Evolutionary conservation across 2,113 vertebrate species (phyloP).

Genomic region (Antechinus stuartii): DNA sequence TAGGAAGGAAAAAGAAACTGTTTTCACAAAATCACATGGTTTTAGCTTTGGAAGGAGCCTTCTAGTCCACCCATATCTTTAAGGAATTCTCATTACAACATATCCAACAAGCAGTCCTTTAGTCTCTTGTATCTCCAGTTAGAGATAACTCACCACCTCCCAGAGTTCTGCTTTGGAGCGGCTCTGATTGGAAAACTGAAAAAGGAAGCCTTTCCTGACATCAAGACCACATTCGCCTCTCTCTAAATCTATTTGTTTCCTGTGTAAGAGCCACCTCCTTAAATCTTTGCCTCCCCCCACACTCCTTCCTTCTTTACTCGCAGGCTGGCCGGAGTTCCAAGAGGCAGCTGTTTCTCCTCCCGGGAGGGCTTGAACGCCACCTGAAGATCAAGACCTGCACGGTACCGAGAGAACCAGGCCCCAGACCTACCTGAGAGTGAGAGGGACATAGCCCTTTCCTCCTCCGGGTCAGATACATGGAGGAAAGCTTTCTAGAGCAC

Average conservation of each 20-base stretch:
- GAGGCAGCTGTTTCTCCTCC: slow-evolving; percentile 95
- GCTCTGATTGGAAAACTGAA: neutral
- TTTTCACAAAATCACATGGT: neutral
- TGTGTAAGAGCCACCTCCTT: neutral
- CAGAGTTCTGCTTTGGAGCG: neutral
- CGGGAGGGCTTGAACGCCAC: slow-evolving; percentile 94
- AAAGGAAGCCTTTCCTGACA: neutral
- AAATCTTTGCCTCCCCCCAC: neutral
- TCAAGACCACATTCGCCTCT: neutral
- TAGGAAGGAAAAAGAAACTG: neutral
- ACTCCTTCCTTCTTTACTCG: neutral
- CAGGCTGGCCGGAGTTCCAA: slow-evolving; percentile 98
- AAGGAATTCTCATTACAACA: neutral
- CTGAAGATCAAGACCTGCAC: slow-evolving; percentile 98
- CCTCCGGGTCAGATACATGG: neutral
- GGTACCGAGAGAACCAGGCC: slow-evolving; percentile 82
- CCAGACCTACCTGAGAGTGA: neutral
- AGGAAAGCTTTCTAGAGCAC: no score
- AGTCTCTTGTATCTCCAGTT: neutral
- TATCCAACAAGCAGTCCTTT: neutral
- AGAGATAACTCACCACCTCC: neutral
- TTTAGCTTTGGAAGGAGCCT: neutral
- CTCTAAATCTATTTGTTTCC: neutral
- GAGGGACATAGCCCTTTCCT: neutral
- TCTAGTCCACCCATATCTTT: neutral